Evolutionary conservation across 2,888 invertebrate species (phyloP).

Genomic region (Julus scanicus): DNA sequence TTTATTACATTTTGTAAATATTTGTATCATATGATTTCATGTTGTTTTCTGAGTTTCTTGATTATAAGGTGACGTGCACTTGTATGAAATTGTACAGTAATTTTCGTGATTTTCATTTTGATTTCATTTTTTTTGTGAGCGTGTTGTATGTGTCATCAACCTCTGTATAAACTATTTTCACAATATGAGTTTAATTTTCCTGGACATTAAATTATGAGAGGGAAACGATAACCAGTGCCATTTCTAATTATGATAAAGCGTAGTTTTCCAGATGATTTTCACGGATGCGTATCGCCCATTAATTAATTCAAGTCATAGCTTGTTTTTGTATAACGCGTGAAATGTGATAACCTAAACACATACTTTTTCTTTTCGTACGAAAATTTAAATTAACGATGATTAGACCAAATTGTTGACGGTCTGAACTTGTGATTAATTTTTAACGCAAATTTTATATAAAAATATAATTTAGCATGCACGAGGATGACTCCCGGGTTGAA

Average conservation of each 20-base stretch:
- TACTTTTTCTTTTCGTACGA: not conserved
- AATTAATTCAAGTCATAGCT: not conserved
- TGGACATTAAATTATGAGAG: slow-evolving; percentile 28
- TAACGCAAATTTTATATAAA: too few species aligned
- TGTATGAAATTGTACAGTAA: slow-evolving; percentile 26
- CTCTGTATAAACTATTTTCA: slow-evolving; percentile 28
- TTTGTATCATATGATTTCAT: slow-evolving; percentile 9
- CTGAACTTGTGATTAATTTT: too few species aligned
- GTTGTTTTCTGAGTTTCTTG: not conserved
- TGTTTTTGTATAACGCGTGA: not conserved
- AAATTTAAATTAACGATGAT: not conserved
- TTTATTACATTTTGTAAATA: slow-evolving; percentile 22
- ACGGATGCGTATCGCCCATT: slow-evolving; percentile 6
- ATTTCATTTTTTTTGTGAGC: not conserved
- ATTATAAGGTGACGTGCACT: slow-evolving; percentile 20
- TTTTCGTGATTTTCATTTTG: not conserved
- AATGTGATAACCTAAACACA: slow-evolving; percentile 5
- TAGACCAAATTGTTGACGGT: not conserved
- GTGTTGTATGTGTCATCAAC: slow-evolving; percentile 17
- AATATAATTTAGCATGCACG: too few species aligned
- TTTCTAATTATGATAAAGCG: slow-evolving; percentile 19
- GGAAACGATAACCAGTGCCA: slow-evolving; percentile 21
- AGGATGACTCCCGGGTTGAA: too few species aligned
- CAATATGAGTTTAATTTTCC: not conserved
- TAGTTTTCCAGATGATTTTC: not conserved